Percentiles rank a stretch among this genome's conserved stretches.
These are phyloP conservation scores for Spermophilus dauricus DNA, from an alignment of 2,113 vertebrate genomes.

Conservation along the genomic window DNA sequence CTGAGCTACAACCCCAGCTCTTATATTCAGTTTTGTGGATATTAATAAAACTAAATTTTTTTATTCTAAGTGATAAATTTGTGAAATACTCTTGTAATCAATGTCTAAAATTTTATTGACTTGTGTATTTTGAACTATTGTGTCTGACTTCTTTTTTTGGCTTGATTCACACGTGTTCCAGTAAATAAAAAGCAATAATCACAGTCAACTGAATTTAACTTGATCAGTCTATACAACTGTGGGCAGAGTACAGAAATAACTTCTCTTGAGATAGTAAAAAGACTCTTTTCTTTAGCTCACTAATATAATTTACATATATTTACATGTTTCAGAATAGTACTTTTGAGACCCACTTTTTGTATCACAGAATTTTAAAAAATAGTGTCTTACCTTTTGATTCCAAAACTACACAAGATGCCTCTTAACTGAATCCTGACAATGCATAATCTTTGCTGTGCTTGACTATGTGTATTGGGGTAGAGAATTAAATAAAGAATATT, in stretches of 20 bases:
- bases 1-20: no score
- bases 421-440: not conserved
- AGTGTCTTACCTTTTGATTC: not conserved
- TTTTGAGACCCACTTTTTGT: conserved; percentile 40
- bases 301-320: not conserved
- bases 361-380: not conserved
- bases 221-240: not conserved
- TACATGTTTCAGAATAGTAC: conserved; percentile 1
- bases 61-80: conserved; percentile 22
- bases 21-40: not conserved
- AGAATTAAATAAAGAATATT: conserved; percentile 27
- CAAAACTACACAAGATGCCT: not conserved
- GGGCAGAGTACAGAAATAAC: not conserved
- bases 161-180: not conserved
- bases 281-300: not conserved
- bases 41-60: not conserved
- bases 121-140: not conserved
- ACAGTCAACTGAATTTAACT: conserved; percentile 23
- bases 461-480: not conserved
- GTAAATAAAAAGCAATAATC: conserved; percentile 19
- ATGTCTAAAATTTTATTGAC: conserved; percentile 3
- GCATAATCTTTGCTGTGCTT: not conserved
- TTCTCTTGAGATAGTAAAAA: not conserved
- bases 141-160: not conserved
- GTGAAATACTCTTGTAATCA: conserved; percentile 23